Evolutionary conservation across 2,797 vertebrate species (phyloP), one percentile per base, ranked within the genome.

Genomic region (Podarcis siculus): DNA sequence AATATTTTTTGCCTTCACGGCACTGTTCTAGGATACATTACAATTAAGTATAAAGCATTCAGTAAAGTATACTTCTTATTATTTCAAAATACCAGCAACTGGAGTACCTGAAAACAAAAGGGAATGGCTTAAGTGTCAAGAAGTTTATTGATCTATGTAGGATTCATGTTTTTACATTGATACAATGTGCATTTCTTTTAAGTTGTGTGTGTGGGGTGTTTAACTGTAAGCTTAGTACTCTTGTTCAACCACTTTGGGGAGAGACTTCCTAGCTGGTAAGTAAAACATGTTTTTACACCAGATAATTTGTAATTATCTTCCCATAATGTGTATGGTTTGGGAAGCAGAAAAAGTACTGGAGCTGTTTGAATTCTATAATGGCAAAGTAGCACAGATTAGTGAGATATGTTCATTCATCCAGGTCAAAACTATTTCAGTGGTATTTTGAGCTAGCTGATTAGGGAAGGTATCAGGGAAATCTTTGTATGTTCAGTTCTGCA

Each of bases 291-390:
- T 49, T 77, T 39, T 45, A 4, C 2, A 4, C 17, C 64, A 32
- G 81, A 32, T 83, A 76, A 8, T 87, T 84, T 75, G 88, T 73
- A 32, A 55, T 30, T 67, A 5, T 19, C 9, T 78, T 39, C 9
- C 49, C 55, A 2, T 85, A 69, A 55, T 45, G 30, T 25, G 1
- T 80, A 6, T 39, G 2, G 37, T 17, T 82, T 58, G 35, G 10
- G 45, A 69, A 15, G 61, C 58, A 83, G 42, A 32, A 88, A 83
- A 88, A 45, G 83, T 0, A 0, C 25, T 15, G 61, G 67, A 12
- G 7, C 86, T 91, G 77, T 92, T 87, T 83, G 61, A 15, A 19
- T 10, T 27, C 64, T 83, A 25, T 9, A 90, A 19, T 5, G 78
- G 23, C n/a, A 86, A 73, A 8, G 64, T 37, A 88, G 45, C 15